phyloP scores from a whole-genome alignment of 1,140 invertebrate genomes.

The Apis laboriosa region DNA sequence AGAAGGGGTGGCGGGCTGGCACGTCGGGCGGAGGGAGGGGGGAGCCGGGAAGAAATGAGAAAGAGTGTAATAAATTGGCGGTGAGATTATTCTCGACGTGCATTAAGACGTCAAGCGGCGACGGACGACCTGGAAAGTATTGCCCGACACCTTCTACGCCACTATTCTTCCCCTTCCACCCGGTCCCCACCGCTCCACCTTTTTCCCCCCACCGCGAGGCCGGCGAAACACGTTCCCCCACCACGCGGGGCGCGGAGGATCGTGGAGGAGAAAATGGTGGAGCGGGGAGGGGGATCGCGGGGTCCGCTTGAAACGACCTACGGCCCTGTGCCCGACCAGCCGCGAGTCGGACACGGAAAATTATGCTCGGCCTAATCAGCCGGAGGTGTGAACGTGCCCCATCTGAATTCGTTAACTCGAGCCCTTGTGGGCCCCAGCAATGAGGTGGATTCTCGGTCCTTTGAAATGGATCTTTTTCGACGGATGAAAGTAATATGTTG shows the following conservation, averaged over 20 bases:
- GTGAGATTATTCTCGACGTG: conserved; percentile 81
- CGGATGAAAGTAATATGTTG: too few species aligned
- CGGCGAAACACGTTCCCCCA: conserved; percentile 29
- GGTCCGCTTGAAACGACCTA: conserved; percentile 20
- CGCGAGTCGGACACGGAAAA: conserved; percentile 49
- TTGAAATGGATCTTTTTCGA: too few species aligned
- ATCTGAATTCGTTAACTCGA: conserved; percentile 75
- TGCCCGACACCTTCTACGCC: conserved; percentile 79
- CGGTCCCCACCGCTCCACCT: conserved; percentile 43
- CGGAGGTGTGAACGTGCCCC: conserved; percentile 74
- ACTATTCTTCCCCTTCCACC: conserved; percentile 47
- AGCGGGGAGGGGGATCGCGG: background rate
- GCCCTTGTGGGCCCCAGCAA: conserved; percentile 5
- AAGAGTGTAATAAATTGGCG: conserved; percentile 82
- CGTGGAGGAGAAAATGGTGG: background rate
- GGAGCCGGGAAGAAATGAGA: conserved; percentile 78
- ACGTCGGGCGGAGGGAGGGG: conserved; percentile 53
- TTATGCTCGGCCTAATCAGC: conserved; percentile 74
- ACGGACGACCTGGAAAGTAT: conserved; percentile 80
- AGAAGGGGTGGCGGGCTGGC: conserved; percentile 48
- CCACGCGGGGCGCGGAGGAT: background rate
- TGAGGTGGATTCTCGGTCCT: conserved; percentile 11
- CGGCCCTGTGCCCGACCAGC: conserved; percentile 36
- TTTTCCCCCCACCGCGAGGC: conserved; percentile 24
- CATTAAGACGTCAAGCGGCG: conserved; percentile 82